phyloP scores from a whole-genome alignment of 2,888 invertebrate species.

The Cremastinae sp. region DNA sequence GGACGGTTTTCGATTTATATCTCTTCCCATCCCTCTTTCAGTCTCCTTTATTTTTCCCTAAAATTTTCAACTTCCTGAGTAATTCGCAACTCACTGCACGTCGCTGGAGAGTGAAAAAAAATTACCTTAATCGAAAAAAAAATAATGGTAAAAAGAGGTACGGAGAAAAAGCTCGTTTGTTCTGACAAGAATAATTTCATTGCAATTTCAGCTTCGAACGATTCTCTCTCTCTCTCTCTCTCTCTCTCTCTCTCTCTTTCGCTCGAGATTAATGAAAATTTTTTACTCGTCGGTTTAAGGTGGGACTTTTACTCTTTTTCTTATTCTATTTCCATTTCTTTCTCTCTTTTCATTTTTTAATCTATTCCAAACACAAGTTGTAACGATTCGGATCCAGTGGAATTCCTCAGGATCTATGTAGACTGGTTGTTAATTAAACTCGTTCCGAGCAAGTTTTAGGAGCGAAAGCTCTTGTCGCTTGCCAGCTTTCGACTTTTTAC shows the following conservation, averaged over 20 bases:
- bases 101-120: too few relatives aligned
- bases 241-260: background rate
- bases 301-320: background rate
- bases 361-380: background rate
- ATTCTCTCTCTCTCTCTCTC: background rate
- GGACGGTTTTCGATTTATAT: background rate
- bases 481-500: too few relatives aligned
- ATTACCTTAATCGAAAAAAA: too few relatives aligned
- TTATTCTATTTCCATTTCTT: background rate
- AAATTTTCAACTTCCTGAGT: too few relatives aligned
- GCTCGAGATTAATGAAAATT: background rate
- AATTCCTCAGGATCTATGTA: background rate
- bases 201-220: background rate
- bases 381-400: background rate
- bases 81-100: too few relatives aligned
- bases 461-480: too few relatives aligned
- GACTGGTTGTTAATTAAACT: conserved; percentile 34
- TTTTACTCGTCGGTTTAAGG: conserved; percentile 11
- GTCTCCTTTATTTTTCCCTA: background rate
- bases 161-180: background rate
- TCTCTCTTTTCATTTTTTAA: too few relatives aligned
- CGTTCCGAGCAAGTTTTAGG: conserved; percentile 1
- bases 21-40: background rate
- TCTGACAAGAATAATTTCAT: background rate
- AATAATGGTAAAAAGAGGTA: too few relatives aligned